Conservation (phyloP, 2,797 vertebrate species). For the Pachyuromys duprasi region DNA sequence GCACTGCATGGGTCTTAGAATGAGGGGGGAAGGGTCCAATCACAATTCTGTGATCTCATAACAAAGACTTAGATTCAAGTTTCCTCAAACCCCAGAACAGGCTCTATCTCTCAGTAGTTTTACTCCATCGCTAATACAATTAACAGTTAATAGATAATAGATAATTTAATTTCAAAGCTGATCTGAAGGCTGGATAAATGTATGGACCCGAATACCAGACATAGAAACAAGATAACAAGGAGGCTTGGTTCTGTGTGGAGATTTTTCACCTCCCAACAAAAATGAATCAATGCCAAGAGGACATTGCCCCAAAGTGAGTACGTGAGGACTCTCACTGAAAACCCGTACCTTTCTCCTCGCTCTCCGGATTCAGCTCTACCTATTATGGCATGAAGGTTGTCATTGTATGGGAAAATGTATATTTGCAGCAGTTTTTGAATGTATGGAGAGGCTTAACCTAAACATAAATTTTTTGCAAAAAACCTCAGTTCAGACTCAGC, state of each 20-base stretch:
- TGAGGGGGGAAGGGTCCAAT: neutral
- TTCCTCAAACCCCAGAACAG: neutral
- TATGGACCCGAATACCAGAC: neutral
- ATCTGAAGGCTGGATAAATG: neutral
- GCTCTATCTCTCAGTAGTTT: neutral
- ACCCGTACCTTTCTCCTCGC: neutral
- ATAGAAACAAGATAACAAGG: neutral
- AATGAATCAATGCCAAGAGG: neutral
- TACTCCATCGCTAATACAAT: neutral
- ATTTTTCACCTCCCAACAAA: neutral
- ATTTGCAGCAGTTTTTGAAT: constrained; percentile 13
- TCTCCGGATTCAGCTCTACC: neutral
- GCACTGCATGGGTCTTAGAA: too few relatives aligned
- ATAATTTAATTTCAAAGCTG: neutral
- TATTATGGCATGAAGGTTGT: neutral
- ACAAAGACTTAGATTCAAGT: constrained; percentile 18
- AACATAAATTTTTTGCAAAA: constrained; percentile 35
- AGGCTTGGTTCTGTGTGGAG: neutral
- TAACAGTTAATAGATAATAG: neutral
- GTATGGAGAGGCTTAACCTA: neutral
- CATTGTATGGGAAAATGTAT: neutral
- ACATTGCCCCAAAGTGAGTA: neutral
- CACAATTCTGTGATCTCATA: neutral
- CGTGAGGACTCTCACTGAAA: neutral
- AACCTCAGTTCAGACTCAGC: neutral